Conservation (phyloP, 2,113 vertebrate species). For the Pandion haliaetus region DNA sequence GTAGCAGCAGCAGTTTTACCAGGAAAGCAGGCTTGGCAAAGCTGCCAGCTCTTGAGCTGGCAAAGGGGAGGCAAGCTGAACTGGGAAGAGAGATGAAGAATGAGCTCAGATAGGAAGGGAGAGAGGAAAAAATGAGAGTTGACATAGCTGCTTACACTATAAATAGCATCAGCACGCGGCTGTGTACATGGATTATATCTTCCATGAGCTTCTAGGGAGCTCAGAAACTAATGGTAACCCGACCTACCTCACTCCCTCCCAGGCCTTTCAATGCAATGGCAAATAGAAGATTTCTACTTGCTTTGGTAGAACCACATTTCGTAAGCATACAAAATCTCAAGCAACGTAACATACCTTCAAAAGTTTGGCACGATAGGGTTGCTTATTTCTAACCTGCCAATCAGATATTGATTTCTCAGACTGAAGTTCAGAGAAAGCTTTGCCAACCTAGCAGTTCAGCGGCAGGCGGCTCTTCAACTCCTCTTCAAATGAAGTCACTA, state of each 20-base stretch:
- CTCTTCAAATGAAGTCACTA: not conserved
- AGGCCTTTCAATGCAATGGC: not conserved
- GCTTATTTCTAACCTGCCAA: not conserved
- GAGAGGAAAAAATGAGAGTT: not conserved
- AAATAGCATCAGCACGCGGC: not conserved
- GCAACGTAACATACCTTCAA: not conserved
- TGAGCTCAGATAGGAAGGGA: not conserved
- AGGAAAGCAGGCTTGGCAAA: not conserved
- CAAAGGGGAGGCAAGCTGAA: not conserved
- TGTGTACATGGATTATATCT: not conserved
- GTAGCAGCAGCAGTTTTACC: not conserved
- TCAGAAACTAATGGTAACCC: not conserved
- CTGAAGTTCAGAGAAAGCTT: not conserved
- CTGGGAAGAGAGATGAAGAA: not conserved
- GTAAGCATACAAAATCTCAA: not conserved
- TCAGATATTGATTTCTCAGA: not conserved
- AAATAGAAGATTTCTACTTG: not conserved
- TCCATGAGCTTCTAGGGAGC: not conserved
- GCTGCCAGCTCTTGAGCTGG: not conserved
- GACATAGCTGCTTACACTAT: not conserved
- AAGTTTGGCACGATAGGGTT: not conserved
- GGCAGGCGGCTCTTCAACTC: not conserved
- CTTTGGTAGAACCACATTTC: not conserved
- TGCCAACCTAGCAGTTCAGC: not conserved
- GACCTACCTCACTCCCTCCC: not conserved